phyloP scores from a whole-genome alignment of 2,113 vertebrate species.

The Orthonyx spaldingii region DNA sequence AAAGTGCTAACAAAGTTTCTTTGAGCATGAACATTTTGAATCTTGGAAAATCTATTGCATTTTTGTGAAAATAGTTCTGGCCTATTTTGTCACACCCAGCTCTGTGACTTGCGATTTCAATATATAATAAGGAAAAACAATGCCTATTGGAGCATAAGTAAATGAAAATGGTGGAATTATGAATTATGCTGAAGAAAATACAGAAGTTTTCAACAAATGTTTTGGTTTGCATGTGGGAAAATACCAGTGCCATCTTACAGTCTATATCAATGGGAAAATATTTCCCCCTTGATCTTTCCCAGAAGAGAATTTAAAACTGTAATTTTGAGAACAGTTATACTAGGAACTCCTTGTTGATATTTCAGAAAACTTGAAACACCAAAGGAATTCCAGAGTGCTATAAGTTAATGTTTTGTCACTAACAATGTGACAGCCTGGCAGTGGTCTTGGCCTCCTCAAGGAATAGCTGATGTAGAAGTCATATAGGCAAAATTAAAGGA shows the following conservation, averaged over 20 bases:
- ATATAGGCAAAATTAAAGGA: neutral
- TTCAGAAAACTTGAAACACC: neutral
- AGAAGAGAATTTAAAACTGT: neutral
- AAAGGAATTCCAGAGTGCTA: neutral
- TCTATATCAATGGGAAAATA: neutral
- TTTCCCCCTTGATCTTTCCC: neutral
- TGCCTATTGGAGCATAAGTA: neutral
- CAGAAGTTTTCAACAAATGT: neutral
- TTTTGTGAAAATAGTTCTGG: neutral
- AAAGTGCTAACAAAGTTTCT: neutral
- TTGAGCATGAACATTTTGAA: neutral
- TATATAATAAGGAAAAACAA: neutral
- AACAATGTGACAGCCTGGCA: fast-evolving
- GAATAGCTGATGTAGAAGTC: neutral
- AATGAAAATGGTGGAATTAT: neutral
- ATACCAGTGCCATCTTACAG: neutral
- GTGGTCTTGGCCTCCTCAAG: fast-evolving
- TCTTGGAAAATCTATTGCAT: neutral
- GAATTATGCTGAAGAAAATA: neutral
- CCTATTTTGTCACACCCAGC: neutral
- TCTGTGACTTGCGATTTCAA: neutral
- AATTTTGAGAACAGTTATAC: neutral
- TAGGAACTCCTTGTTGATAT: neutral
- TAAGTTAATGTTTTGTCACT: neutral
- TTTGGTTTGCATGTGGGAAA: neutral